Percentiles rank a stretch among this genome's conserved stretches.
Evolutionary conservation across 1,140 invertebrate genomes (phyloP).

Genomic region (Drosophila persimilis): DNA sequence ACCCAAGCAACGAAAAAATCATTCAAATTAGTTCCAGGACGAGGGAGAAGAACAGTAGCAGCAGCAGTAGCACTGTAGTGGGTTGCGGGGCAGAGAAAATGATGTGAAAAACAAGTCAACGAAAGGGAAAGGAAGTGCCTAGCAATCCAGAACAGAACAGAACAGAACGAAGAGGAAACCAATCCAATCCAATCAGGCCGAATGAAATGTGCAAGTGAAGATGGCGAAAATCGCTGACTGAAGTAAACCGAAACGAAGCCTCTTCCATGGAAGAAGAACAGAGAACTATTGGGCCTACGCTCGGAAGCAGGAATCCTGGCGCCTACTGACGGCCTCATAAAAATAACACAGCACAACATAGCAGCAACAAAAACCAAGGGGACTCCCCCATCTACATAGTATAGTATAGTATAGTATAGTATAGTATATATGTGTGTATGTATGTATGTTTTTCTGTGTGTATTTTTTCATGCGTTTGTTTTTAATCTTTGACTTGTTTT

Average conservation of each 20-base stretch:
- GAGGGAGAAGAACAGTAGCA: conserved; percentile 40
- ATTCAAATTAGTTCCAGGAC: conserved; percentile 71
- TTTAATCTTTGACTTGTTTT: conserved; percentile 79
- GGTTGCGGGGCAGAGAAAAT: conserved; percentile 1
- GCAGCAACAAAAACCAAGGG: conserved; percentile 36
- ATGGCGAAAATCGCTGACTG: conserved; percentile 64
- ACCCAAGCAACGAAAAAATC: conserved; percentile 40
- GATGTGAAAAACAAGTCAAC: conserved; percentile 42
- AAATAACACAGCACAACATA: conserved; percentile 64
- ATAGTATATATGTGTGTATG: not conserved
- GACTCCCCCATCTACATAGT: conserved; percentile 16
- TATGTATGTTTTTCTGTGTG: conserved; percentile 9
- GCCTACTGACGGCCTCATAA: conserved; percentile 70
- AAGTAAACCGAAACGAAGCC: conserved; percentile 13
- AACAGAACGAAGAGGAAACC: conserved; percentile 7
- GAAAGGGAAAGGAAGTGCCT: conserved; percentile 40
- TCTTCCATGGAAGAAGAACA: not conserved
- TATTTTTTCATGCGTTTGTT: conserved; percentile 62
- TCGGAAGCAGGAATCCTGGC: conserved; percentile 77
- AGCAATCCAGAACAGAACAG: not conserved
- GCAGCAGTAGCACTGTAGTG: conserved; percentile 10
- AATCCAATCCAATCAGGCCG: conserved; percentile 67
- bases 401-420: not conserved
- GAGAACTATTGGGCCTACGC: conserved; percentile 38
- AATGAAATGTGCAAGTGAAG: conserved; percentile 74